Evolutionary conservation across 1,140 invertebrate genomes (phyloP).

Genomic region (Matsumurasca onukii): DNA sequence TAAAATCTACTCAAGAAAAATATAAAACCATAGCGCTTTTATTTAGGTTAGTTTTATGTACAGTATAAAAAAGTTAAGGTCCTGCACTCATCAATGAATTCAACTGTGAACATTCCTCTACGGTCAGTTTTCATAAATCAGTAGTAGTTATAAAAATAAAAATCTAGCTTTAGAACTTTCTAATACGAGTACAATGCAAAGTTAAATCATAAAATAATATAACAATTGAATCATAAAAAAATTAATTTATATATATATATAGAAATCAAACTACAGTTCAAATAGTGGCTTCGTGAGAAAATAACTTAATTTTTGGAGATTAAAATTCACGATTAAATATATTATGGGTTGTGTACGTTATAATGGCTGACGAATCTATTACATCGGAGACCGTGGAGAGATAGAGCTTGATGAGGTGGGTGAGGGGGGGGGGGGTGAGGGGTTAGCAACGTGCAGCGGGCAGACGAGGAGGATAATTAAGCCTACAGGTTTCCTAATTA

Average conservation of each 20-base stretch:
- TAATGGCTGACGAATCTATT: constrained; percentile 3
- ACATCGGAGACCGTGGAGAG: too few species aligned
- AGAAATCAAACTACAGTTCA: background rate
- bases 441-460: background rate
- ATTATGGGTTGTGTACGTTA: background rate
- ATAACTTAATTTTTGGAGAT: constrained; percentile 14
- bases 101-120: background rate
- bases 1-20: too few species aligned
- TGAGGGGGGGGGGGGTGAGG: too few species aligned
- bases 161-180: background rate
- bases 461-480: constrained; percentile 4
- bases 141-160: background rate
- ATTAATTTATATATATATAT: background rate
- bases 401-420: too few species aligned
- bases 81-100: too few species aligned
- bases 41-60: too few species aligned
- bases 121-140: background rate
- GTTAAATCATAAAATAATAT: background rate
- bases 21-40: too few species aligned
- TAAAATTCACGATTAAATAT: background rate
- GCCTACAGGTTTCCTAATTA: constrained; percentile 1
- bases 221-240: background rate
- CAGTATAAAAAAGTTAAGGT: too few species aligned
- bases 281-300: background rate
- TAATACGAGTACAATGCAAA: background rate